Percentiles rank a stretch among this genome's conserved stretches.
These are phyloP conservation scores for Colostygia pectinataria DNA, from an alignment of 2,888 invertebrate genomes.

Conservation along the genomic window DNA sequence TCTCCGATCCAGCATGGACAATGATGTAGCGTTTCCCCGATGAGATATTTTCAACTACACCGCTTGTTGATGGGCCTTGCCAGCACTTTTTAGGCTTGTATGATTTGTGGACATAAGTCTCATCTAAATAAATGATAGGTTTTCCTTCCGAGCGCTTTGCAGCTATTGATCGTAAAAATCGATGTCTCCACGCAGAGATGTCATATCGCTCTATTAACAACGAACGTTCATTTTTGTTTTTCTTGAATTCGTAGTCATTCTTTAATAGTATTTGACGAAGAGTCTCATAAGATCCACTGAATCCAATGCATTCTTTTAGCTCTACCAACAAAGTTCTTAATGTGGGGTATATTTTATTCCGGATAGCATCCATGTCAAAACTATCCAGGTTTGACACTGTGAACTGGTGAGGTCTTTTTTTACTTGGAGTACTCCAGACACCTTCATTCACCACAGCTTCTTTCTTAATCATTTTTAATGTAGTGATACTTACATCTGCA, in stretches of 20 bases:
- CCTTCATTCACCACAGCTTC: constrained; percentile 23
- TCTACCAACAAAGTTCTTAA: constrained; percentile 24
- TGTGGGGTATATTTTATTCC: constrained; percentile 16
- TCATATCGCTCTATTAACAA: constrained; percentile 35
- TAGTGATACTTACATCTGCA: constrained; percentile 20
- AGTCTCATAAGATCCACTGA: constrained; percentile 23
- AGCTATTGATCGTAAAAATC: constrained; percentile 23
- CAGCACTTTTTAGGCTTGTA: constrained; percentile 36
- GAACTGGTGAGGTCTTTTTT: constrained; percentile 19
- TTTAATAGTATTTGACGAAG: constrained; percentile 23
- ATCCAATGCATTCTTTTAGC: constrained; percentile 22
- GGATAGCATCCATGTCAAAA: constrained; percentile 16
- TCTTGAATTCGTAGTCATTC: constrained; percentile 29
- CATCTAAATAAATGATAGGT: constrained; percentile 1
- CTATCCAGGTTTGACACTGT: constrained; percentile 21
- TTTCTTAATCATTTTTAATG: constrained; percentile 23
- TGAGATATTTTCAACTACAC: constrained; percentile 30
- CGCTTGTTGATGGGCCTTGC: constrained; percentile 34
- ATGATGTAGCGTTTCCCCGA: constrained; percentile 37
- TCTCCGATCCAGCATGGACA: constrained; percentile 31
- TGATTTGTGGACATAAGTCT: constrained; percentile 1
- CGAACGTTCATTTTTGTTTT: constrained; percentile 36
- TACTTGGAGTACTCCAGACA: constrained; percentile 21
- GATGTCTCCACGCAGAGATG: constrained; percentile 35
- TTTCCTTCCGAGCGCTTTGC: constrained; percentile 14